Base-by-base conservation (phyloP, 2,888 invertebrate species). In the Cerastis leucographa region DNA sequence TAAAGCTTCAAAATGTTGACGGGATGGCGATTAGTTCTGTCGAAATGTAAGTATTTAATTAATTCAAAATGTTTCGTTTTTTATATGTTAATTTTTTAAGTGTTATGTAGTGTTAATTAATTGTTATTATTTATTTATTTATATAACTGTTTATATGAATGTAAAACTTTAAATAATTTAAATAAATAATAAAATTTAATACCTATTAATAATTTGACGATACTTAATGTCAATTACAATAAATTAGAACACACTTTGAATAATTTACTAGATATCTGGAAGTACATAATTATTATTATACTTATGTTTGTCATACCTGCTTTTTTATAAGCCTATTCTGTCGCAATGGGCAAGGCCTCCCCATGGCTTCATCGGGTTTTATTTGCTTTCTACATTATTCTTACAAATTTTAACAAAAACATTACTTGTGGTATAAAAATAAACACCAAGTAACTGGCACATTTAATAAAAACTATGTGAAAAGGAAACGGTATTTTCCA, bases 11-110 rank as follows among this genome's bases (percentile, higher is more conserved):
- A 92, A 85, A 96, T 97, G 97, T 91, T 97, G 87, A 91, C 95
- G 64, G 97, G 97, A 91, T 96, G 97, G 96, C 91, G 93, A 80
- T 91, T 96, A 46, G 89, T 81, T 29, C 83, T 97, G 67, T 97
- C 97, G 69, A 97, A 95, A 94, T 86, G 97, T 97, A 89, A 95
- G 97, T 96, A 64, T n/a, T 1, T 46, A 35, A 2, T n/a, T 1
- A 3, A 19, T 29, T 29, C 9, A 19, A 9, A 19, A 29, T 56
- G 1, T 59, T 29, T 17, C 8, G 19, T 49, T 56, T 25, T 12
- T 9, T 12, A 17, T 17, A 19, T 61, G 29, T 17, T 14, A 8
- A 1, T 29, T 17, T 8, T 59, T 61, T 35, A 8, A 6, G 0
- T 17, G 2, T 8, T 56, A 17, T 14, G 14, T 29, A 17, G 8